Evolutionary conservation across 2,797 vertebrate genomes (phyloP), one percentile per base, ranked within the genome.

Genomic region (Heterohyrax brucei): DNA sequence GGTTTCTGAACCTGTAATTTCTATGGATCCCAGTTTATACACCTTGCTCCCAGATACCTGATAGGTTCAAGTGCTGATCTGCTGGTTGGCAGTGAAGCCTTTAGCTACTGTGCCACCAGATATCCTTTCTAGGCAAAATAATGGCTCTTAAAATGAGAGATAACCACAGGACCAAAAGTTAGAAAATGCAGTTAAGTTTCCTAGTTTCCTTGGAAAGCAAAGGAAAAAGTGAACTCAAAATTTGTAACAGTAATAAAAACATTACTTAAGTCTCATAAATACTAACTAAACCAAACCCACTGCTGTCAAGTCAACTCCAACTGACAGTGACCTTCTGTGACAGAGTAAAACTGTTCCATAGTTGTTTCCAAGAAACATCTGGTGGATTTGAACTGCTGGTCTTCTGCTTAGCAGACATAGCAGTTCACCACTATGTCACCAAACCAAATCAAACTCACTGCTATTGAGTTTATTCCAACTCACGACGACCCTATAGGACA

Each of bases 91-190:
- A 21, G 21, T 19, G 19, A 21, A 72, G 68, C n/a, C 2, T 18
- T 39, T 73, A 44, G 18, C 33, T 8, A 73, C 70, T 39, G 7
- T 8, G 16, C 4, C 70, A 73, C 70, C 70, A n/a, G 70, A 14
- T 18, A 5, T 44, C 70, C 33, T 73, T 39, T 73, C 48, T 24
- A 90, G 62, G 26, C 85, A 91, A 92, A 88, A n/a, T 87, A 81
- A 80, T 46, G 64, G 18, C 4, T 2, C 46, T 92, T 68, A 77
- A 83, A 81, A 76, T 79, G n/a, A 10, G 50, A 86, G 18, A 86
- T 10, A 26, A 8, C 28, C n/a, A 6, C 13, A 48, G 30, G 7
- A 18, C 19, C 80, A 62, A 95, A 70, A 73, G 64, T 90, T 75
- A 70, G n/a, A 9, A 89, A 56, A 53, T 44, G 0, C 19, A 79